These are phyloP conservation scores for Euglossa dilemma DNA, from an alignment of 1,140 invertebrate species.

Conservation along the genomic window DNA sequence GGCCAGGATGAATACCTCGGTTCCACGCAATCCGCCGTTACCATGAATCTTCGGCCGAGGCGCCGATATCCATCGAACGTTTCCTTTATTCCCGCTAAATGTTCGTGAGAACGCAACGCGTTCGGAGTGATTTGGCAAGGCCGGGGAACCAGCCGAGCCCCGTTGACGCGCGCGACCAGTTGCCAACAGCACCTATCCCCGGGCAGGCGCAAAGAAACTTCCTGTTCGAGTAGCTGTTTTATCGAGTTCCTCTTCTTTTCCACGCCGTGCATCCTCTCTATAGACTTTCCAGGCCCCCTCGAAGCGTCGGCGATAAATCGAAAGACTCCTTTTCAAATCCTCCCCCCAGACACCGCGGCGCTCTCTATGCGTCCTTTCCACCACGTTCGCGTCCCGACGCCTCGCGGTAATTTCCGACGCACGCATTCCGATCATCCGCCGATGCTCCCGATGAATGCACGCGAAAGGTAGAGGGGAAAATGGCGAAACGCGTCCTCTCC, in stretches of 20 bases:
- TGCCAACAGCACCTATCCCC: background rate
- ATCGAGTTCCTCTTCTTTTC: slow-evolving; percentile 21
- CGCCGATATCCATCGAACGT: no score
- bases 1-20: background rate
- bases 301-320: slow-evolving; percentile 29
- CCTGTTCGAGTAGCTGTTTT: slow-evolving; percentile 20
- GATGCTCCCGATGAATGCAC: background rate
- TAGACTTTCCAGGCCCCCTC: background rate
- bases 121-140: slow-evolving; percentile 19
- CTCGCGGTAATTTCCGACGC: background rate
- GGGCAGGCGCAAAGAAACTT: slow-evolving; percentile 25
- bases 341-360: background rate
- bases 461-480: background rate
- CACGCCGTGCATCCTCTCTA: background rate
- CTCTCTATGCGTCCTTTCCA: background rate
- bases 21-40: background rate
- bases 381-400: no score
- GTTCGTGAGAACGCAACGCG: background rate
- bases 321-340: background rate
- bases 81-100: background rate
- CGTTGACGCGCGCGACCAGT: slow-evolving; percentile 4
- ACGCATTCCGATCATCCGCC: background rate
- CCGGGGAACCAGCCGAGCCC: background rate
- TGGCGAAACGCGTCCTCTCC: no score
- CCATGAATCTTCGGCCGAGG: background rate